Percentiles rank a stretch among this genome's conserved stretches.
Evolutionary conservation across 2,888 invertebrate genomes (phyloP).

Genomic region (Helleia helle): DNA sequence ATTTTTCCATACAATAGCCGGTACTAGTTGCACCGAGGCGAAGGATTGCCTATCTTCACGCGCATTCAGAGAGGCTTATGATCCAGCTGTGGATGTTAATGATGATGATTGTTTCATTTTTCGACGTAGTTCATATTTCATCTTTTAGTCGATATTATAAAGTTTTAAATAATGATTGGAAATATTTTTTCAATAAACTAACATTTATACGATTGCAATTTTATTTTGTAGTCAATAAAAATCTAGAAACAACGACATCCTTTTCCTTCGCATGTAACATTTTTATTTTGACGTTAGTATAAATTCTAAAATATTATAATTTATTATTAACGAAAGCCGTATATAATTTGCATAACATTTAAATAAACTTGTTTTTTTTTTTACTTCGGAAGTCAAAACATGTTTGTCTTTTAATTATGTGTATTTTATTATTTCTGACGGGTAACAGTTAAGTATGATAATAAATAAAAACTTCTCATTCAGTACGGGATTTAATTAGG

Average conservation of each 20-base stretch:
- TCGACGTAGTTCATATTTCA: too few relatives aligned
- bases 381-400: constrained; percentile 4
- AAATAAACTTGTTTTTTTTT: constrained; percentile 3
- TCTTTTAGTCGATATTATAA: too few relatives aligned
- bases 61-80: too few relatives aligned
- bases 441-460: neutral
- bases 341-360: constrained; percentile 5
- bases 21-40: too few relatives aligned
- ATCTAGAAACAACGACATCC: constrained; percentile 4
- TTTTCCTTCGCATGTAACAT: constrained; percentile 4
- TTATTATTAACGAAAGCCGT: constrained; percentile 5
- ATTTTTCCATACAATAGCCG: too few relatives aligned
- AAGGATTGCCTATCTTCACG: too few relatives aligned
- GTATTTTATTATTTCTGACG: neutral
- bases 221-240: neutral
- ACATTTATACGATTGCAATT: neutral
- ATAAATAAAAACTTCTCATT: neutral
- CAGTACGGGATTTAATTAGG: neutral
- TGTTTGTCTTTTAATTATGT: neutral
- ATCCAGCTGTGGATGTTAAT: too few relatives aligned
- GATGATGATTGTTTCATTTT: too few relatives aligned
- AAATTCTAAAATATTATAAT: constrained; percentile 2
- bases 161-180: too few relatives aligned
- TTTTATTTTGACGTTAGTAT: neutral
- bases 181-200: constrained; percentile 8